Evolutionary conservation across 2,888 invertebrate genomes (phyloP), one percentile per base, ranked within the genome.

Genomic region (Xestia ashworthii): DNA sequence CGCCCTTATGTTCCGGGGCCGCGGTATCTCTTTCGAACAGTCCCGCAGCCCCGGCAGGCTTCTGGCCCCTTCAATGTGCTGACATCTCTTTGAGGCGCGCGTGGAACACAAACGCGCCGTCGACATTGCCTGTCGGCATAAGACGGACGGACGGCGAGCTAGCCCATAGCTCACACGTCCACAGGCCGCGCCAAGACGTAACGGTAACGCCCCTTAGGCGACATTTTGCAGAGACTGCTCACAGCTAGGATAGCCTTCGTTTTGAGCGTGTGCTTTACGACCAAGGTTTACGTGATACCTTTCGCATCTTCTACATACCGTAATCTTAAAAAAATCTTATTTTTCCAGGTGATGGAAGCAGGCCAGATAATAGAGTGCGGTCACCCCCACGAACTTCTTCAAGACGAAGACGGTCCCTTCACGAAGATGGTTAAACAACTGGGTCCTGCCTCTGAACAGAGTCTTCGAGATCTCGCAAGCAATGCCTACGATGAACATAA

Each of bases 321-420:
- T 41, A 25, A 16, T 11, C 53, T 16, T 22, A 58, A 25, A 14
- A 6, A 32, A 68, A 41, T 55, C 1, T 19, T 22, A 22, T 71
- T 50, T 6, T 38, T 74, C 5, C 80, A 96, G 96, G 96, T 96
- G 5, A 96, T 98, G 94, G 97, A 98, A 89, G 97, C 97, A 3
- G 98, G 98, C 0, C 92, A 93, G 78, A 96, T 98, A 82, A 93
- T 97, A 73, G 98, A 99, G 94, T 98, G 98, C 89, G 98, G 98
- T 80, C 97, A 98, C 84, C 98, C 99, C 0, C 97, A 98, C 90
- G 94, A 97, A 71, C 91, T 98, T 22, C 92, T 98, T n/a, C 96
- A 97, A 83, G 96, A 97, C 69, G 93, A 95, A 64, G 94, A 96
- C 5, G 97, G 98, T 0, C 92, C 96, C 78, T 97, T 98, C 88